Percentiles rank a stretch among this genome's conserved stretches.
phyloP scores from a whole-genome alignment of 2,888 invertebrate species.

The Dinocampus coccinellae region DNA sequence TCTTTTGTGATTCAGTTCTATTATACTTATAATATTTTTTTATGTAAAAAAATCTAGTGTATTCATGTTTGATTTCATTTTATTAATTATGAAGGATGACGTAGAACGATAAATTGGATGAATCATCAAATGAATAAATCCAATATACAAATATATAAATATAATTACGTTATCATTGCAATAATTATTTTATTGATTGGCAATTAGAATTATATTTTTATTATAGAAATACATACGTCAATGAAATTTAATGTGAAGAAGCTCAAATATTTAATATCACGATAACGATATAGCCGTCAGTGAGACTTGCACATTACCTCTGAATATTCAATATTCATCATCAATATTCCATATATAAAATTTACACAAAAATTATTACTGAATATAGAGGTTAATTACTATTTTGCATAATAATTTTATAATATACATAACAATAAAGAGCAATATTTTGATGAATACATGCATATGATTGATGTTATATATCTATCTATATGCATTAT shows the following conservation, averaged over 20 bases:
- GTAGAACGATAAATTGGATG: not conserved
- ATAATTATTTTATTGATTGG: not conserved
- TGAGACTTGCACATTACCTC: slow-evolving; percentile 35
- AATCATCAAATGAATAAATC: not conserved
- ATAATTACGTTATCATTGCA: not conserved
- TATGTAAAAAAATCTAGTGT: too few species aligned
- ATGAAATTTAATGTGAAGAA: not conserved
- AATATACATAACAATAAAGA: not conserved
- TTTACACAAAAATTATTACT: slow-evolving; percentile 43
- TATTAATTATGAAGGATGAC: not conserved
- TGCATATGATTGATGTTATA: too few species aligned
- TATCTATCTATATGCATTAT: too few species aligned
- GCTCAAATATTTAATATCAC: not conserved
- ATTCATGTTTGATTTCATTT: not conserved
- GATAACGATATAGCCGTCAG: not conserved
- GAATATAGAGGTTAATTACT: slow-evolving; percentile 58
- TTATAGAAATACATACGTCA: too few species aligned
- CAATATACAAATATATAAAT: too few species aligned
- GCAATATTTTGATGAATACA: not conserved
- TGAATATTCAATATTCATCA: slow-evolving; percentile 59
- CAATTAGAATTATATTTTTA: not conserved
- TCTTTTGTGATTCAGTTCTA: too few species aligned
- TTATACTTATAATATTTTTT: too few species aligned
- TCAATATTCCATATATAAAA: slow-evolving; percentile 53
- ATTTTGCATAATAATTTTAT: slow-evolving; percentile 61